Base-by-base conservation (phyloP, 2,797 vertebrate genomes). In the Gymnocypris eckloni region DNA sequence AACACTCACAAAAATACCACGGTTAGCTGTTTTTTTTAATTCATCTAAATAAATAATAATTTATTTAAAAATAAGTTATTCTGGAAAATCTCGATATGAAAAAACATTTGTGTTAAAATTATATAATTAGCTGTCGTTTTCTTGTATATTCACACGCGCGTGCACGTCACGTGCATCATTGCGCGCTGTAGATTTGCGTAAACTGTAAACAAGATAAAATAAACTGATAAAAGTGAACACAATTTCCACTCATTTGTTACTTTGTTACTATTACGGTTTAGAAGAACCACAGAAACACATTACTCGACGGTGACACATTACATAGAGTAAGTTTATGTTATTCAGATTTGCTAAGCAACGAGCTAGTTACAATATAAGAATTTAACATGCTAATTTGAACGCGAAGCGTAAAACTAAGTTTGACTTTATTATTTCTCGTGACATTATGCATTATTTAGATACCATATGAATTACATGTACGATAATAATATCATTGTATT, bases 381-480 rank as follows among this genome's bases (percentile, higher is more conserved):
- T 9, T 39, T 3, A 16, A 69, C 12, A 70, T 69, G 79, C 45
- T 81, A 81, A 81, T 50, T 16, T 6, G 4, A 81, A 69, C 79
- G 16, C 15, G 13, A 64, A 28, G 39, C 39, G 25, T 33, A 75
- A 22, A 37, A 37, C 6, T 48, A 15, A 6, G 1, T 45, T 48
- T 48, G 13, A 48, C 43, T 7, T 25, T 0, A 9, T 28, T 10
- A 28, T 54, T 54, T n/a, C 9, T 12, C 13, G 16, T 80, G 9
- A 67, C 22, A 66, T 33, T 9, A 13, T 2, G 10, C 2, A 37
- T 67, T 33, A 25, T 66, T 79, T 37, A 3, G n/a, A 2, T 25
- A 59, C n/a, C 39, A 28, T 45, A 18, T 64, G 9, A 61, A 28
- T 45, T 43, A 61, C 77, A 2, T 43, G 39, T 45, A 18, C 25